A percentile compares a stretch with the other conserved stretches of the same genome.
Conservation (phyloP, 2,888 invertebrate genomes). For the Drosophila monieri region DNA sequence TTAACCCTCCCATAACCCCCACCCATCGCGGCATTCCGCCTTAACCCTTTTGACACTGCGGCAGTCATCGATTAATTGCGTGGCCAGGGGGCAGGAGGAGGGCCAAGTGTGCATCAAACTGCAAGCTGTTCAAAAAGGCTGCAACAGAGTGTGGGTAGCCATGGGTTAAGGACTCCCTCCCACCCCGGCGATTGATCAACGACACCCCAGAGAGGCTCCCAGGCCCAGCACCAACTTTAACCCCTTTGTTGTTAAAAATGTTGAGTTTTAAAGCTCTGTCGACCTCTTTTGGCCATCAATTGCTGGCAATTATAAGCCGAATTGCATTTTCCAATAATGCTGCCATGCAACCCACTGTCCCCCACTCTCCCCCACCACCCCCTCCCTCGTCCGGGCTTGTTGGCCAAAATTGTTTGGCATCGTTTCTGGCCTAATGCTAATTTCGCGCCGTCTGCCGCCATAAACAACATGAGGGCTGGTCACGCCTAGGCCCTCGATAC, state of each 20-base stretch:
- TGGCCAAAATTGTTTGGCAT: conserved; percentile 49
- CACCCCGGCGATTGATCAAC: conserved; percentile 33
- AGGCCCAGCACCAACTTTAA: background rate
- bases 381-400: background rate
- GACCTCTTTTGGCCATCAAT: conserved; percentile 51
- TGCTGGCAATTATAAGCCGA: conserved; percentile 67
- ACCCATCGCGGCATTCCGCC: background rate
- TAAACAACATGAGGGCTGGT: conserved; percentile 47
- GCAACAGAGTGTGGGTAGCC: too few species aligned
- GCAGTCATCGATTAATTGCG: conserved; percentile 66
- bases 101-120: conserved; percentile 2
- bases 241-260: conserved; percentile 31
- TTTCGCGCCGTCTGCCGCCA: conserved; percentile 56
- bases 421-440: conserved; percentile 61
- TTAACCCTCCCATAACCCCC: background rate
- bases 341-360: conserved; percentile 38
- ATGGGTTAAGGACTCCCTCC: background rate
- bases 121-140: conserved; percentile 10
- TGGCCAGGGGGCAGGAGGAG: background rate
- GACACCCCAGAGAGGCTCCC: conserved; percentile 31
- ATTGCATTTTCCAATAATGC: conserved; percentile 72
- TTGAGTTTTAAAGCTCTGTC: conserved; percentile 31
- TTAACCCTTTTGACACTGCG: conserved; percentile 28
- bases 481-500: conserved; percentile 11
- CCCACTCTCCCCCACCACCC: too few species aligned